Percentiles rank a stretch among this genome's conserved stretches.
phyloP scores from a whole-genome alignment of 2,888 invertebrate genomes.

The Glomeris marginata region DNA sequence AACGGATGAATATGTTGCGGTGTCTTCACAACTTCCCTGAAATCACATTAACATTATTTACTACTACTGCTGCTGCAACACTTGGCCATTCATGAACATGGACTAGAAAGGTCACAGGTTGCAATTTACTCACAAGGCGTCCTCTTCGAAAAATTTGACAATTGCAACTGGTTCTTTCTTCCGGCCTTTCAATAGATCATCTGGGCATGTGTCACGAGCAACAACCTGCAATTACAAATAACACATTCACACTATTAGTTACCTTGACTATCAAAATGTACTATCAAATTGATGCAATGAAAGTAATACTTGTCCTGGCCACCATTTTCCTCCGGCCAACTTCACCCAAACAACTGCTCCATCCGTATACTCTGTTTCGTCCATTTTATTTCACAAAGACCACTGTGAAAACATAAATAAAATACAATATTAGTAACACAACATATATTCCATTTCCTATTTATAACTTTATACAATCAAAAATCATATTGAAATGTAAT shows the following conservation, averaged over 20 bases:
- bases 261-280: neutral
- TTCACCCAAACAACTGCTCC: conserved; percentile 15
- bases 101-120: too few relatives aligned
- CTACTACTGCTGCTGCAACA: too few relatives aligned
- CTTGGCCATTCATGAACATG: too few relatives aligned
- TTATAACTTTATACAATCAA: too few relatives aligned
- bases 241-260: neutral
- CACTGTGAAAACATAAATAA: too few relatives aligned
- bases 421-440: too few relatives aligned
- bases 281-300: neutral
- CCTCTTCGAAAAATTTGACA: conserved; percentile 16
- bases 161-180: conserved; percentile 11
- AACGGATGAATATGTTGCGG: conserved; percentile 12
- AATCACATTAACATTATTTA: neutral
- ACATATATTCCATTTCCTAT: too few relatives aligned
- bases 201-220: conserved; percentile 5
- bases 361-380: conserved; percentile 9
- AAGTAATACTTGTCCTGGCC: conserved; percentile 15
- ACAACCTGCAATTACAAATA: conserved; percentile 10
- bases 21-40: conserved; percentile 13
- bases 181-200: conserved; percentile 10
- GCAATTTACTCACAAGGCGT: conserved; percentile 11
- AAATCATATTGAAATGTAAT: too few relatives aligned
- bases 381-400: neutral
- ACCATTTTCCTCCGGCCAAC: conserved; percentile 15